A percentile compares a stretch with the other conserved stretches of the same genome.
Evolutionary conservation across 1,140 invertebrate genomes (phyloP).

Genomic region (Teleogryllus occipitalis): DNA sequence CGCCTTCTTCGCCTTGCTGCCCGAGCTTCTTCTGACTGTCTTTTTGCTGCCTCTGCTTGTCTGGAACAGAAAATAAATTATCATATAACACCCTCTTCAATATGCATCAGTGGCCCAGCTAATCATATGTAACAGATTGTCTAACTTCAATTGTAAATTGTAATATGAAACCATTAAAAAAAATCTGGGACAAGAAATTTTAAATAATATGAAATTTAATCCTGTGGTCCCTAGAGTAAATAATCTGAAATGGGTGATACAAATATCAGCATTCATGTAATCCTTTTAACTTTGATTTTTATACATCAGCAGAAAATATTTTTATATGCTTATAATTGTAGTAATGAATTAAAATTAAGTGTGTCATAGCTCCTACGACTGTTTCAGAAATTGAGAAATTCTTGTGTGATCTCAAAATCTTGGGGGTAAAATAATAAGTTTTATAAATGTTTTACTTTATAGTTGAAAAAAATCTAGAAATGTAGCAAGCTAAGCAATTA

Average conservation of each 20-base stretch:
- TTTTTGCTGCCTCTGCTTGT: not conserved
- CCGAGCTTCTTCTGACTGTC: not conserved
- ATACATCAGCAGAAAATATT: not conserved
- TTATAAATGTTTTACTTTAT: too few relatives aligned
- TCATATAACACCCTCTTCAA: not conserved
- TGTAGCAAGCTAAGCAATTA: too few relatives aligned
- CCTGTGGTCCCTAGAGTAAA: not conserved
- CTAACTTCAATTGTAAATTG: not conserved
- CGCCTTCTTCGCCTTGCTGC: not conserved
- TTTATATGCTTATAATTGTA: not conserved
- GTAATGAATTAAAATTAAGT: too few relatives aligned
- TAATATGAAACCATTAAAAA: not conserved
- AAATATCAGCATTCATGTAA: not conserved
- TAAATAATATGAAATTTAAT: not conserved
- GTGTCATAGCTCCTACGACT: too few relatives aligned
- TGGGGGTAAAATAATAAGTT: too few relatives aligned
- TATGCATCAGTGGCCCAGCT: too few relatives aligned
- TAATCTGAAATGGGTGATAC: not conserved
- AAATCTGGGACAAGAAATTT: not conserved
- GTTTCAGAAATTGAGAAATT: too few relatives aligned
- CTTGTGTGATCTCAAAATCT: too few relatives aligned
- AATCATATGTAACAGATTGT: not conserved
- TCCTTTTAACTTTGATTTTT: not conserved
- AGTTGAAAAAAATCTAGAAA: too few relatives aligned
- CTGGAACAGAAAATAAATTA: not conserved